phyloP scores from a whole-genome alignment of 2,888 invertebrate species.

The Desoria tigrina region DNA sequence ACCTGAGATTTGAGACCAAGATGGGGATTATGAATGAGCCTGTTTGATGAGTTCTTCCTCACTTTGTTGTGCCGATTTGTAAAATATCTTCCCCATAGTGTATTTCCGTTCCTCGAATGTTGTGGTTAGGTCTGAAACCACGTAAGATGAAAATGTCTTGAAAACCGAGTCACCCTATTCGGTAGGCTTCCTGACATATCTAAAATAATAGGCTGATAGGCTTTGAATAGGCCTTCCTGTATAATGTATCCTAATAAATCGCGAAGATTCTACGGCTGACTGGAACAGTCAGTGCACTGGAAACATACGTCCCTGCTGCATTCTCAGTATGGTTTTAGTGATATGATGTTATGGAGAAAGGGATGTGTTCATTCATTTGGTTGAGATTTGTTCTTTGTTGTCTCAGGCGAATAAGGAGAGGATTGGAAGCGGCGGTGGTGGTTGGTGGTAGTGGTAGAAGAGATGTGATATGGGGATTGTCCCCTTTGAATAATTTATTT shows the following conservation, averaged over 20 bases:
- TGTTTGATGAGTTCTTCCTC: slow-evolving; percentile 36
- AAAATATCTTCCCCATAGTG: neutral
- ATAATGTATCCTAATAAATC: too few relatives aligned
- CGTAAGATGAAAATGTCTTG: too few relatives aligned
- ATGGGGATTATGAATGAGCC: slow-evolving; percentile 42
- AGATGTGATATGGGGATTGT: slow-evolving; percentile 37
- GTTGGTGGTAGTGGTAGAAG: neutral
- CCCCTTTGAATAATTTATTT: slow-evolving; percentile 50
- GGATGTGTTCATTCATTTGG: slow-evolving; percentile 32
- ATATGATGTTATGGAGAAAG: neutral
- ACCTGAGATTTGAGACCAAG: slow-evolving; percentile 10
- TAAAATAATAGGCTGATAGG: too few relatives aligned
- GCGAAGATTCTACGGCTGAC: too few relatives aligned
- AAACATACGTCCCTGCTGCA: too few relatives aligned
- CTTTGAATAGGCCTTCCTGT: too few relatives aligned
- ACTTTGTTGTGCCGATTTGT: neutral
- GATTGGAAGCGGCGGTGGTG: neutral
- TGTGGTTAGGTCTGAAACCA: neutral
- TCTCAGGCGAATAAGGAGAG: slow-evolving; percentile 5
- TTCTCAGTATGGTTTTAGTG: too few relatives aligned
- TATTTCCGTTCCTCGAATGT: too few relatives aligned
- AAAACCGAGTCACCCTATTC: too few relatives aligned
- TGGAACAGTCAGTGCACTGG: too few relatives aligned
- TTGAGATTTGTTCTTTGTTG: slow-evolving; percentile 36
- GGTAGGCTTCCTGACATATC: too few relatives aligned